Base-by-base conservation (phyloP, 2,888 invertebrate genomes). In the Nemotelus nigrinus region DNA sequence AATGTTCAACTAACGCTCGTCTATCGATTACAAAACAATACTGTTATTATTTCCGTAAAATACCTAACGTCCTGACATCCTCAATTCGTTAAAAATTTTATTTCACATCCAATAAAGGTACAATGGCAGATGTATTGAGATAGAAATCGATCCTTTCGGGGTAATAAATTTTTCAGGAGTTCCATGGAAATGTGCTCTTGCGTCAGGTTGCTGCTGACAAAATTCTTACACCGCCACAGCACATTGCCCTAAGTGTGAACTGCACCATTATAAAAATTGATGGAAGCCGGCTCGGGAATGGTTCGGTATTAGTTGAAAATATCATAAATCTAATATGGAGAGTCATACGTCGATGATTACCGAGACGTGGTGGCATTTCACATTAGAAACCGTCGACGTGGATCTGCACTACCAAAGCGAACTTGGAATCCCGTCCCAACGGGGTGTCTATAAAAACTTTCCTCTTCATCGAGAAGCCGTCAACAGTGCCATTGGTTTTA, bases 311-410 rank as follows among this genome's bases (percentile, higher is more conserved):
- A 55, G 70, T 55, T 70, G 25, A 41, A 43, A 60, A 74, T 48
- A 41, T 25, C 74, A 74, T 74, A 74, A 74, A 74, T 74, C 74
- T 47, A 74, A 74, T 60, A 60, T 48, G 63, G 57, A 43, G 41
- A 60, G 43, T 74, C 74, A 60, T 48, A 63, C 63, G 48, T 47
- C 41, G 60, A 74, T 60, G 60, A 74, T 74, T 74, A 74, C 63
- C 6, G 44, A 44, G 41, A 74, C 74, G 63, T 74, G 74, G 74
- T 48, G 7, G 8, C 44, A 39, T 41, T 70, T 47, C 25, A 55
- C 53, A 70, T 70, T 70, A 43, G 70, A n/a, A 48, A 47, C 4
- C 25, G 50, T 48, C 43, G 5, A 50, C 53, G 39, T 39, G 50
- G 44, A 8, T 25, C 25, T 2, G 53, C 41, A 68, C 3, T 50